These are phyloP conservation scores for Sylvietta virens DNA, from an alignment of 2,113 vertebrate genomes.

Conservation along the genomic window DNA sequence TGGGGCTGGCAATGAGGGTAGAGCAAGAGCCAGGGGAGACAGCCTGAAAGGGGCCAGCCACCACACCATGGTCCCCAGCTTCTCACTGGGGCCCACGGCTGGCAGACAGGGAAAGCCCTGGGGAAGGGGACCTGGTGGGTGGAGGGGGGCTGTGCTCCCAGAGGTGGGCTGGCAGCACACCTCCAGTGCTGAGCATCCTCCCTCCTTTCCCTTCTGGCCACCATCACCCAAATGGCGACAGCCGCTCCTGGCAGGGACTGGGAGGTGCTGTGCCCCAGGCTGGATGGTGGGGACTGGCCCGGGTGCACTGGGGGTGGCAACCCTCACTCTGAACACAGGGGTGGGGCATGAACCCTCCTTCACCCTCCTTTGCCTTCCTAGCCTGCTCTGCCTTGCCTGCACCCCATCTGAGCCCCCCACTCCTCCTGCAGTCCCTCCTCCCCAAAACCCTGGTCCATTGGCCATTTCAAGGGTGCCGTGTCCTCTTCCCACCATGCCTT, in stretches of 20 bases:
- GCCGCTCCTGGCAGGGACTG: background rate
- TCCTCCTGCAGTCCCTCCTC: background rate
- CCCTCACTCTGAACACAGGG: background rate
- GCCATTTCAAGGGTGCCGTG: background rate
- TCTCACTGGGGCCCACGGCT: background rate
- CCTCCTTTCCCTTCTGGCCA: background rate
- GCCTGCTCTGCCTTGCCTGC: slow-evolving; percentile 5
- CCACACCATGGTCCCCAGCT: background rate
- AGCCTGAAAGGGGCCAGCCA: background rate
- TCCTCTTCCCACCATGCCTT: background rate
- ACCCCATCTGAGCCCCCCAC: background rate
- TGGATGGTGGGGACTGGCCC: background rate
- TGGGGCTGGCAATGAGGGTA: background rate
- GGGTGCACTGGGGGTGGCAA: background rate
- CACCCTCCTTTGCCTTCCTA: background rate
- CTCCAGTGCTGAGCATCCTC: background rate
- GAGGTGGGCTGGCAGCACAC: background rate
- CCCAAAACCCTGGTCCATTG: background rate
- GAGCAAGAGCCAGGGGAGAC: background rate
- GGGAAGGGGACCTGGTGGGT: background rate
- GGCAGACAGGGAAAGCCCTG: background rate
- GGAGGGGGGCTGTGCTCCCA: background rate
- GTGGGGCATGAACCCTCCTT: slow-evolving; percentile 31
- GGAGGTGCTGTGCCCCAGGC: background rate
- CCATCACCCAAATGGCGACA: background rate